Evolutionary conservation across 2,797 vertebrate genomes (phyloP).

Genomic region (Gymnodraco acuticeps): DNA sequence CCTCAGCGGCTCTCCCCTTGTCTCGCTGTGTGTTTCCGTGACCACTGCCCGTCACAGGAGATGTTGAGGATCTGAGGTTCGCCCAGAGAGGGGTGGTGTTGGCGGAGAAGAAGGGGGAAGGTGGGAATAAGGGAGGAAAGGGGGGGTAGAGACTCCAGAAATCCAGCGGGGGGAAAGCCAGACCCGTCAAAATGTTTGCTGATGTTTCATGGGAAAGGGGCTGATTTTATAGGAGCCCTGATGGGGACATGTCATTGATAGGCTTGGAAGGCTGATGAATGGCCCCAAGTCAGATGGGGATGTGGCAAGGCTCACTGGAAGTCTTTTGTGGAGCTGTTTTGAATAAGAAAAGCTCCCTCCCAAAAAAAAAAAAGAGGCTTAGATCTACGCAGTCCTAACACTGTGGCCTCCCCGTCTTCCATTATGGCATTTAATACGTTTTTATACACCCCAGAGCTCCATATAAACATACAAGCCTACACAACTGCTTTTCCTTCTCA

Average conservation of each 20-base stretch:
- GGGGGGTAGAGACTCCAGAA: slow-evolving; percentile 89
- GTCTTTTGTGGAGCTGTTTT: slow-evolving; percentile 99
- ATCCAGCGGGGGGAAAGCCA: slow-evolving; percentile 93
- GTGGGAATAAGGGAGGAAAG: slow-evolving; percentile 68
- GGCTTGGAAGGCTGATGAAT: slow-evolving; percentile 99
- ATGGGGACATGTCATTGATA: slow-evolving; percentile 99
- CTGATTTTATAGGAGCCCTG: slow-evolving; percentile 99
- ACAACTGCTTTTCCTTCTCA: slow-evolving; percentile 73
- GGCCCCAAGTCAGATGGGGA: slow-evolving; percentile 99
- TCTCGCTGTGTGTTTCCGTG: slow-evolving; percentile 79
- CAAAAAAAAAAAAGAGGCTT: slow-evolving; percentile 94
- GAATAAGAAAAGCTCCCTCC: slow-evolving; percentile 99
- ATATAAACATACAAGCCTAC: slow-evolving; percentile 72
- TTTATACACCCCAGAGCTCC: slow-evolving; percentile 81
- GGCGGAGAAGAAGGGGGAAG: slow-evolving; percentile 66
- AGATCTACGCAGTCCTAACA: slow-evolving; percentile 97
- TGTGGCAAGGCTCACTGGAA: slow-evolving; percentile 99
- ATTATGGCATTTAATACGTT: slow-evolving; percentile 97
- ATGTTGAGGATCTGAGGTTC: slow-evolving; percentile 85
- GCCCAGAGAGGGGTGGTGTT: slow-evolving; percentile 75
- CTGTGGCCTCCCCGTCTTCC: slow-evolving; percentile 95
- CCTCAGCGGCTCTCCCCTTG: slow-evolving; percentile 72
- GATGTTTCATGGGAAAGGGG: slow-evolving; percentile 99
- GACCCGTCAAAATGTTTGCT: slow-evolving; percentile 99
- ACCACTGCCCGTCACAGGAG: slow-evolving; percentile 84